phyloP scores from a whole-genome alignment of 1,140 invertebrate species.

The Drosophila mojavensis region DNA sequence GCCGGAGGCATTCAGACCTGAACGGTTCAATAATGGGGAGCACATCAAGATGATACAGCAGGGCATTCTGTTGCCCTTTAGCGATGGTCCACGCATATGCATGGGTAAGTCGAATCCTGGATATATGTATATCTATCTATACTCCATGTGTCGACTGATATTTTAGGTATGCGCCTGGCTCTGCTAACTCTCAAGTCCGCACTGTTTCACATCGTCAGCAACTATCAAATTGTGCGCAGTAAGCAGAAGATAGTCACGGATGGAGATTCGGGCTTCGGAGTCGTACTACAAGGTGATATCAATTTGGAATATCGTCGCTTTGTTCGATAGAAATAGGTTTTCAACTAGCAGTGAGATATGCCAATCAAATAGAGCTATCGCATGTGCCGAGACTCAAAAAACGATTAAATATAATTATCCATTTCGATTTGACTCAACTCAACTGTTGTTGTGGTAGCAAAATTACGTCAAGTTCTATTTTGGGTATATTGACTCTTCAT shows the following conservation, averaged over 20 bases:
- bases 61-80: constrained; percentile 72
- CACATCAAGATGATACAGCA: constrained; percentile 53
- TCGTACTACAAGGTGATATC: constrained; percentile 62
- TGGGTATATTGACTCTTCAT: not conserved
- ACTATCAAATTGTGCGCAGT: constrained; percentile 56
- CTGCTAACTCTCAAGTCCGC: constrained; percentile 62
- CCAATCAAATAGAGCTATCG: not conserved
- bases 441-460: not conserved
- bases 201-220: constrained; percentile 52
- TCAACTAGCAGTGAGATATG: not conserved
- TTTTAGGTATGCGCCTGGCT: constrained; percentile 57
- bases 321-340: constrained; percentile 27
- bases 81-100: constrained; percentile 77
- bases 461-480: no score
- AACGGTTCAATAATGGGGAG: constrained; percentile 85
- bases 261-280: constrained; percentile 63
- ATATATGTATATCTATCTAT: not conserved
- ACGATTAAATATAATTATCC: not conserved
- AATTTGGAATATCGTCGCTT: constrained; percentile 57
- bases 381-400: not conserved
- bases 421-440: not conserved
- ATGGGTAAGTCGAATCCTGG: constrained; percentile 50
- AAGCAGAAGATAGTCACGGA: constrained; percentile 18
- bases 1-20: constrained; percentile 89
- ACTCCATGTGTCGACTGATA: not conserved